Evolutionary conservation across 2,888 invertebrate species (phyloP).

Genomic region (Hylaea fasciaria): DNA sequence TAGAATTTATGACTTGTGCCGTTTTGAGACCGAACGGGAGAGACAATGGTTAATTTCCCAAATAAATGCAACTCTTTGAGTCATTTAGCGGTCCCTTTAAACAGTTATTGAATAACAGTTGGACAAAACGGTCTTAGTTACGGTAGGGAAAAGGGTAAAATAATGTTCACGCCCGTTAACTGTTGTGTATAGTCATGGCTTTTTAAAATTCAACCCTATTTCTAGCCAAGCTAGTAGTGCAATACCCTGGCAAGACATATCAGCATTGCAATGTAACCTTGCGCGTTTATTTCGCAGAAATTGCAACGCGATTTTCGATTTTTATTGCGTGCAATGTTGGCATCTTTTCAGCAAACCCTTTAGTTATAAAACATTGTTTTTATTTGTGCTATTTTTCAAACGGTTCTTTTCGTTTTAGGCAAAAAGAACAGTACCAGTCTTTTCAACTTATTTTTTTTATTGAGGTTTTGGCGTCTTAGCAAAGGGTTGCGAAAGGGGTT

Average conservation of each 20-base stretch:
- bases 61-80: slow-evolving; percentile 79
- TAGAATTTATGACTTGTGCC: slow-evolving; percentile 70
- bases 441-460: slow-evolving; percentile 54
- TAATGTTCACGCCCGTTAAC: slow-evolving; percentile 52
- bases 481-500: slow-evolving; percentile 70
- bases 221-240: not conserved
- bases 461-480: slow-evolving; percentile 61
- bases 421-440: slow-evolving; percentile 39
- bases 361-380: slow-evolving; percentile 52
- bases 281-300: slow-evolving; percentile 57
- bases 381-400: slow-evolving; percentile 51
- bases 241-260: slow-evolving; percentile 14
- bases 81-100: slow-evolving; percentile 73
- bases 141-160: slow-evolving; percentile 76
- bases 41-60: slow-evolving; percentile 60
- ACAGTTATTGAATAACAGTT: slow-evolving; percentile 65
- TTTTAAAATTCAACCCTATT: slow-evolving; percentile 36
- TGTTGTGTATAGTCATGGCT: slow-evolving; percentile 32
- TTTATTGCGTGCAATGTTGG: slow-evolving; percentile 60
- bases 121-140: slow-evolving; percentile 71
- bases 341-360: slow-evolving; percentile 66
- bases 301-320: slow-evolving; percentile 62
- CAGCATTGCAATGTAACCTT: slow-evolving; percentile 43
- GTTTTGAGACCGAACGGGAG: slow-evolving; percentile 60
- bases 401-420: slow-evolving; percentile 27